Conservation (phyloP, 2,888 invertebrate genomes). For the Mimumesa dahlbomi region DNA sequence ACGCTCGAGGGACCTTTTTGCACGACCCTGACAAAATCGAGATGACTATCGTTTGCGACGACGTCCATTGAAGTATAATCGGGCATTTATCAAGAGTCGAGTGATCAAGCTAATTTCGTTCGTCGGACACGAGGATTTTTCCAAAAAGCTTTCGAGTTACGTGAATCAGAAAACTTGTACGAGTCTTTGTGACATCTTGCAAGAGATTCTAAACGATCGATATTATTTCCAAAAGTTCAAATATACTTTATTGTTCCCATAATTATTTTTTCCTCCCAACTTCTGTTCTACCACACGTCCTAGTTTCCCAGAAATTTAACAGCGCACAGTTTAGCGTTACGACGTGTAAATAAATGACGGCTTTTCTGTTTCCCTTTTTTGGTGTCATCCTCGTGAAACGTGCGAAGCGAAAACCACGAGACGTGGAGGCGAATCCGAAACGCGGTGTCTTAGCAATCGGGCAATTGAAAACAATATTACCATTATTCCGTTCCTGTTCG, state of each 20-base stretch:
- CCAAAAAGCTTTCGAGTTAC: background rate
- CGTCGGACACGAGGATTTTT: conserved; percentile 17
- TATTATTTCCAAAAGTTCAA: too few relatives aligned
- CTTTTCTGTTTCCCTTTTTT: too few relatives aligned
- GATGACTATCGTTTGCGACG: conserved; percentile 7
- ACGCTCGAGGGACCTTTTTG: background rate
- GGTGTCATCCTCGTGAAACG: conserved; percentile 26
- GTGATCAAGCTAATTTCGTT: conserved; percentile 13
- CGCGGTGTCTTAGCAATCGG: conserved; percentile 9
- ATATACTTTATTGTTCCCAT: too few relatives aligned
- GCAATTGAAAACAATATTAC: conserved; percentile 23
- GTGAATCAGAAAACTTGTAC: too few relatives aligned
- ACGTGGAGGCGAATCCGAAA: conserved; percentile 29
- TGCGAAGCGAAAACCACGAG: conserved; percentile 14
- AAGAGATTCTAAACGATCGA: too few relatives aligned
- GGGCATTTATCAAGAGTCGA: conserved; percentile 14
- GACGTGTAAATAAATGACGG: too few relatives aligned
- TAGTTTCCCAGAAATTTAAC: too few relatives aligned
- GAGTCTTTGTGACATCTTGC: too few relatives aligned
- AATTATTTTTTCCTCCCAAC: too few relatives aligned
- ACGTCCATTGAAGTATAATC: conserved; percentile 15
- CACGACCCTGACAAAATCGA: conserved; percentile 25
- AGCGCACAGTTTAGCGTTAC: too few relatives aligned
- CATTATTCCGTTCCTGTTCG: conserved; percentile 33
- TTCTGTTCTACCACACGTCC: too few relatives aligned